Percentiles rank a stretch among this genome's conserved stretches.
phyloP scores from a whole-genome alignment of 2,888 invertebrate species.

The Xestoiulus laeticollis region DNA sequence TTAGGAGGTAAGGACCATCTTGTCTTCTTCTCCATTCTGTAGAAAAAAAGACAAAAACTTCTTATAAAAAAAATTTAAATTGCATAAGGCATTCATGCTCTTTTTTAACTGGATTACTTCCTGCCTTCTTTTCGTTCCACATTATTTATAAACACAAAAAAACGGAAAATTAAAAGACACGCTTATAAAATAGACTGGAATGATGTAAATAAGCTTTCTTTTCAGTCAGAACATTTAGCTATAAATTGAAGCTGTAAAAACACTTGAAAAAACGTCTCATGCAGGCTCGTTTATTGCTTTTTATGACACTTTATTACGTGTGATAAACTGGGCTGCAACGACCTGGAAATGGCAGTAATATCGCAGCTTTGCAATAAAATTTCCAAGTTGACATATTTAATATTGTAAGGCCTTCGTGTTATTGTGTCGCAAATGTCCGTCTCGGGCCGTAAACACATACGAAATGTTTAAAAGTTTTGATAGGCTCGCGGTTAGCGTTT shows the following conservation, averaged over 20 bases:
- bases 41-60: too few species aligned
- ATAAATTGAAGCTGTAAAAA: neutral
- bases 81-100: neutral
- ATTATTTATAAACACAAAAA: neutral
- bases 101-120: neutral
- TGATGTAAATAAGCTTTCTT: neutral
- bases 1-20: constrained; percentile 70
- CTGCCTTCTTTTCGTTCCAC: neutral
- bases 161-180: neutral
- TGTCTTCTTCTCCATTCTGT: too few species aligned
- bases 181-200: neutral
- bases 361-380: constrained; percentile 4
- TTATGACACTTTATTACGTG: neutral
- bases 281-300: neutral
- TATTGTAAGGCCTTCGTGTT: neutral
- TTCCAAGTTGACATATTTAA: constrained; percentile 4
- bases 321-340: constrained; percentile 3
- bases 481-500: too few species aligned
- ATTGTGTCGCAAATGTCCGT: neutral
- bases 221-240: neutral
- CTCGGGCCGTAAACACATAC: neutral
- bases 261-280: neutral
- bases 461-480: neutral
- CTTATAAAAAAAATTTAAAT: neutral
- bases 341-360: neutral